A percentile compares a stretch with the other conserved stretches of the same genome.
These are phyloP conservation scores for Naja naja DNA, from an alignment of 2,113 vertebrate species.

Conservation along the genomic window DNA sequence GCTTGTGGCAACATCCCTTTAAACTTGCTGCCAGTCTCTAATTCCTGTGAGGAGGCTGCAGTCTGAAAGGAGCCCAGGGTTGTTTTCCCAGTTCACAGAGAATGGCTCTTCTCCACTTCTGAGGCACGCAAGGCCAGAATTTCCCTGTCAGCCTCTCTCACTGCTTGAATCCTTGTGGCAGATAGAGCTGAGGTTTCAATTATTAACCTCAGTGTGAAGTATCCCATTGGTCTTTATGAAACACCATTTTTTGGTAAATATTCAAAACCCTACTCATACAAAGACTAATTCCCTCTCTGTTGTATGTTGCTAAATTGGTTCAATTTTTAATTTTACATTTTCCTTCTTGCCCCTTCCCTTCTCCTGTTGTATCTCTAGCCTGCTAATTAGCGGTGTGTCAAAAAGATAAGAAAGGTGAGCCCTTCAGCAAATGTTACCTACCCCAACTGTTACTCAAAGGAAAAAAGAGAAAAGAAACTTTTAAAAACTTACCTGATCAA, in stretches of 20 bases:
- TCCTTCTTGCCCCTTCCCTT: slow-evolving; percentile 33
- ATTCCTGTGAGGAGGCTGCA: slow-evolving; percentile 37
- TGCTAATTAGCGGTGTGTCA: slow-evolving; percentile 48
- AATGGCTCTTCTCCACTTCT: slow-evolving; percentile 27
- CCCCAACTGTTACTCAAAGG: slow-evolving; percentile 35
- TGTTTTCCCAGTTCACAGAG: slow-evolving; percentile 26
- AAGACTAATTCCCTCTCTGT: slow-evolving; percentile 33
- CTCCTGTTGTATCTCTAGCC: slow-evolving; percentile 41
- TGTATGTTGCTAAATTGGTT: slow-evolving; percentile 30
- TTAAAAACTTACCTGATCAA: slow-evolving; percentile 30
- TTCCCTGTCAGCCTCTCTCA: slow-evolving; percentile 25
- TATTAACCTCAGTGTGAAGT: slow-evolving; percentile 28
- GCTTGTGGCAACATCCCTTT: slow-evolving; percentile 18
- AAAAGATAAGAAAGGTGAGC: slow-evolving; percentile 37
- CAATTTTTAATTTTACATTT: slow-evolving; percentile 41
- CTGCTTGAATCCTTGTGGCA: slow-evolving; percentile 29
- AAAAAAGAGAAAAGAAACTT: slow-evolving; percentile 34
- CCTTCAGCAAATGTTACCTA: slow-evolving; percentile 38
- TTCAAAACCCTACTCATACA: slow-evolving; percentile 41
- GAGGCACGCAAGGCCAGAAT: slow-evolving; percentile 33
- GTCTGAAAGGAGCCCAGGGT: slow-evolving; percentile 37
- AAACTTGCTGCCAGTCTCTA: slow-evolving; percentile 18
- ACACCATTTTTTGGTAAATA: slow-evolving; percentile 32
- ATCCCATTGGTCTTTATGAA: slow-evolving; percentile 35
- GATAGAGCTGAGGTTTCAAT: slow-evolving; percentile 35